Conservation (phyloP, 2,888 invertebrate species). For the Agonopterix subpropinquella region DNA sequence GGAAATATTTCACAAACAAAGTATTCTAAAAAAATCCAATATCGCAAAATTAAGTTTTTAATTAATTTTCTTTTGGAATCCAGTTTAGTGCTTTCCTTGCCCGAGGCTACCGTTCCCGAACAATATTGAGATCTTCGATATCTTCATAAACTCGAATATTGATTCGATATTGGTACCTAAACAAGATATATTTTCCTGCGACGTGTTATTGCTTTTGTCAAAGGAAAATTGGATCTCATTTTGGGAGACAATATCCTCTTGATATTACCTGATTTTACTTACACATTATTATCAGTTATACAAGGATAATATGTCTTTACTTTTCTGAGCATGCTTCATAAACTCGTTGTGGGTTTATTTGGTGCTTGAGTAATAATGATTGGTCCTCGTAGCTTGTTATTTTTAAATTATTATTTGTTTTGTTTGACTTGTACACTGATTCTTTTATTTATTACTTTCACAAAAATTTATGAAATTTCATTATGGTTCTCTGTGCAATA, state of each 20-base stretch:
- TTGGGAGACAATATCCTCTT: slow-evolving; percentile 14
- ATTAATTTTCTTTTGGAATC: slow-evolving; percentile 59
- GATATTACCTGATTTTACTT: slow-evolving; percentile 10
- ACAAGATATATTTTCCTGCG: slow-evolving; percentile 13
- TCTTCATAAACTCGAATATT: slow-evolving; percentile 32
- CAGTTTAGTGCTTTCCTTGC: slow-evolving; percentile 38
- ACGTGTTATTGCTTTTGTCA: slow-evolving; percentile 24
- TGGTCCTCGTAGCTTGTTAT: too few relatives aligned
- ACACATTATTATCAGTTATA: slow-evolving; percentile 1
- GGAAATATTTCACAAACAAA: slow-evolving; percentile 28
- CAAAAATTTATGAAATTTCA: too few relatives aligned
- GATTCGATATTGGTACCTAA: slow-evolving; percentile 16
- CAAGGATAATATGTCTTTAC: slow-evolving; percentile 1
- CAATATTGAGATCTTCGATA: slow-evolving; percentile 34
- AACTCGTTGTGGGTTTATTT: background rate
- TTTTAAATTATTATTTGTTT: too few relatives aligned
- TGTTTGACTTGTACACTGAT: too few relatives aligned
- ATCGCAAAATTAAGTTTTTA: slow-evolving; percentile 58
- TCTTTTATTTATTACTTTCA: too few relatives aligned
- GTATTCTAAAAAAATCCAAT: slow-evolving; percentile 47
- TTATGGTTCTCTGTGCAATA: too few relatives aligned
- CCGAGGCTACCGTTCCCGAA: slow-evolving; percentile 31
- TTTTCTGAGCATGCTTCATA: background rate
- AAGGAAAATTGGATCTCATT: slow-evolving; percentile 21
- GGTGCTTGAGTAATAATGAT: too few relatives aligned